These are phyloP conservation scores for Galeopsomyia nigrocyanea DNA, from an alignment of 2,888 invertebrate genomes.

Conservation along the genomic window DNA sequence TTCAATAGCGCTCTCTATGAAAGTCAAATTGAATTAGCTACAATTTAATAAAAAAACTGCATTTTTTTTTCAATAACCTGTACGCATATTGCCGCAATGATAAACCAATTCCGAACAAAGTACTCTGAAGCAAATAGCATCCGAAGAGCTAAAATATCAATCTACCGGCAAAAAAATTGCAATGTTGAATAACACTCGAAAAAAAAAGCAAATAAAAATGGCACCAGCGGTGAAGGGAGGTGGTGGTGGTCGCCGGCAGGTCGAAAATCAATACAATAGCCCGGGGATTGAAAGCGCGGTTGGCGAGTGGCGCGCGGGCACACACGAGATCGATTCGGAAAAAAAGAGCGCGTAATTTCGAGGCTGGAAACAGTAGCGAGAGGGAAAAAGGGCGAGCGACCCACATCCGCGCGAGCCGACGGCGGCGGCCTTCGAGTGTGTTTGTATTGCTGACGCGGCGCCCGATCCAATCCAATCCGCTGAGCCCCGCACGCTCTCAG, in stretches of 20 bases:
- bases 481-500: conserved; percentile 63
- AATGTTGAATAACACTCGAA: conserved; percentile 18
- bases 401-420: conserved; percentile 56
- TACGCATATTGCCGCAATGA: too few species aligned
- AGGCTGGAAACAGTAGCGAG: conserved; percentile 63
- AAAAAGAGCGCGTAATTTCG: conserved; percentile 61
- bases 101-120: too few species aligned
- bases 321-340: conserved; percentile 32
- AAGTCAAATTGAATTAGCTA: too few species aligned
- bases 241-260: too few species aligned
- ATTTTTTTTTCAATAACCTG: too few species aligned
- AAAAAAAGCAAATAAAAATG: conserved; percentile 25
- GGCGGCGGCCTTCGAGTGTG: conserved; percentile 60
- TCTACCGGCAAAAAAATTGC: too few species aligned
- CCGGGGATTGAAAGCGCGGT: background rate
- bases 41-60: too few species aligned
- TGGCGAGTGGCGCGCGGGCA: background rate
- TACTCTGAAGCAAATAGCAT: too few species aligned
- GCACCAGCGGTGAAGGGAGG: too few species aligned
- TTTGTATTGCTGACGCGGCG: conserved; percentile 69
- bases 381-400: conserved; percentile 54
- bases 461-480: conserved; percentile 60
- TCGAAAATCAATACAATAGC: conserved; percentile 30
- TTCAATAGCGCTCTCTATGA: too few species aligned
- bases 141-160: too few species aligned